phyloP scores from a whole-genome alignment of 2,113 vertebrate genomes.

The Mesoclemmys tuberculata region DNA sequence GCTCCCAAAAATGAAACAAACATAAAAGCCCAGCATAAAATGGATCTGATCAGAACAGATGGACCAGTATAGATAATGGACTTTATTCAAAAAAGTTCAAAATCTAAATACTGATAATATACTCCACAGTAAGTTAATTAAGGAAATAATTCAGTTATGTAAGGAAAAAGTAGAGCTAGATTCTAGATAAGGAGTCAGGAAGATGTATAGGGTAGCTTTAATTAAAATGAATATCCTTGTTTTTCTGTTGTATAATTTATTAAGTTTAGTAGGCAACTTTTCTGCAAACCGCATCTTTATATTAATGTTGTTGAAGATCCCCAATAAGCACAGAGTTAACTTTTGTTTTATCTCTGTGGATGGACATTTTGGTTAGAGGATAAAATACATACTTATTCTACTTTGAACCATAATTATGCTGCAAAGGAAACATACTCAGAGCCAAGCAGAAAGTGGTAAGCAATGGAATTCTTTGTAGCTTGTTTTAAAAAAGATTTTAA shows the following conservation, averaged over 20 bases:
- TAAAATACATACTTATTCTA: neutral
- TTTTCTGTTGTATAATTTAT: neutral
- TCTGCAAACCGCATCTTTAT: neutral
- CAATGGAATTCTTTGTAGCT: neutral
- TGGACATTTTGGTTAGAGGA: neutral
- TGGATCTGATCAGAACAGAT: neutral
- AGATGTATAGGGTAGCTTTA: accelerated
- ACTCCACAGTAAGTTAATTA: neutral
- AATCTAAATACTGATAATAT: neutral
- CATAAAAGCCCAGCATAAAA: neutral
- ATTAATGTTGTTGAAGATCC: neutral
- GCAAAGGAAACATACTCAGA: neutral
- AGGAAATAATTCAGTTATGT: neutral
- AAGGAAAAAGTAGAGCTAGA: neutral
- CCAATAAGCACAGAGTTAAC: neutral
- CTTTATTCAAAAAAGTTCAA: neutral
- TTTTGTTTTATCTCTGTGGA: neutral
- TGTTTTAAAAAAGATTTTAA: neutral
- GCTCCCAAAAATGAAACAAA: neutral
- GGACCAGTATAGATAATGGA: neutral
- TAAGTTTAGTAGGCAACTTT: neutral
- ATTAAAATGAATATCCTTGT: neutral
- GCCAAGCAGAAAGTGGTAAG: neutral
- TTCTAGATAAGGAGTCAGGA: neutral
- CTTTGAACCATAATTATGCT: neutral